These are phyloP conservation scores for Pollenia griseotomentosa DNA, from an alignment of 2,888 invertebrate species.

Conservation along the genomic window DNA sequence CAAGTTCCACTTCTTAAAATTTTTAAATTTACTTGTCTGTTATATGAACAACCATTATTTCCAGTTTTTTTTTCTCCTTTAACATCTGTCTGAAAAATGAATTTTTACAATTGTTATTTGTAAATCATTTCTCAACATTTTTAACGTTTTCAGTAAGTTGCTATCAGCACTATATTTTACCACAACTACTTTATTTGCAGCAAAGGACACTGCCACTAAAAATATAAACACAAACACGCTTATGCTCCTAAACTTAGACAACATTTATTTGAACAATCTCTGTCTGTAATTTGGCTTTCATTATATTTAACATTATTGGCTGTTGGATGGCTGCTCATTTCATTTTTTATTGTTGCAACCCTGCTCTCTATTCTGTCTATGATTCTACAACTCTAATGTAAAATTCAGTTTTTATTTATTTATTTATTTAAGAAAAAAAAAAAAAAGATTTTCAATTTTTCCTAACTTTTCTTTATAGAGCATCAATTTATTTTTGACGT, in stretches of 20 bases:
- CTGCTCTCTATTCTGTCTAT: background rate
- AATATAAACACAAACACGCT: background rate
- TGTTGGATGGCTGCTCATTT: conserved; percentile 4
- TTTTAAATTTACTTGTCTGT: conserved; percentile 11
- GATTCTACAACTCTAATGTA: conserved; percentile 4
- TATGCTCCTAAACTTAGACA: background rate
- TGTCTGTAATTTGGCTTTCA: conserved; percentile 63
- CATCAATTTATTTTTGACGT: conserved; percentile 65
- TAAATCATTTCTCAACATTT: conserved; percentile 41
- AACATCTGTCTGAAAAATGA: conserved; percentile 24
- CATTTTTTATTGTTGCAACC: background rate
- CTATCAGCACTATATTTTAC: background rate
- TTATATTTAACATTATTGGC: conserved; percentile 64
- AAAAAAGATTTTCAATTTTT: background rate
- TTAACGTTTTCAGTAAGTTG: conserved; percentile 3
- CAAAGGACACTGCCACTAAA: background rate
- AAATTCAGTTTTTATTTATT: conserved; percentile 46
- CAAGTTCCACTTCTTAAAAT: background rate
- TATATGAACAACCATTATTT: background rate
- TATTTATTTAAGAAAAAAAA: too few relatives aligned
- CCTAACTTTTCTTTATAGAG: conserved; percentile 5
- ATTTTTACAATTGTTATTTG: conserved; percentile 17
- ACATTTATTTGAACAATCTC: conserved; percentile 11
- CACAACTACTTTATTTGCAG: background rate
- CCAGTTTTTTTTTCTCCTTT: background rate